Base-by-base conservation (phyloP, 2,113 vertebrate genomes). In the Microcebus jonahi region DNA sequence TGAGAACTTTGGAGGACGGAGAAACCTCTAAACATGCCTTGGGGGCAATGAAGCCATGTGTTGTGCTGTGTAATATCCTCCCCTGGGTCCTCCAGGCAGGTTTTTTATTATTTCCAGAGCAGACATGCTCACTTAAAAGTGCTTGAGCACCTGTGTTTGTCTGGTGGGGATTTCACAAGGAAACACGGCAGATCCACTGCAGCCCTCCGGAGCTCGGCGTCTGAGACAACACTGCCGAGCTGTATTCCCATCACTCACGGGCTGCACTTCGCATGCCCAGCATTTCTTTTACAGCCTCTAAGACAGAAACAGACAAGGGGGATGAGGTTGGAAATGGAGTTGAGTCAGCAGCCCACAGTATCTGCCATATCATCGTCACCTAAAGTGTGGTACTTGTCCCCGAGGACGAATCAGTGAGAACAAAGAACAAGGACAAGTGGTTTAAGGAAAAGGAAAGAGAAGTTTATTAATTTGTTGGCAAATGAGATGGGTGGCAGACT, bases 221-320 rank as follows among this genome's bases (percentile, higher is more conserved):
- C 15, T 4, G 31, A 45, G 68, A 3, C 11, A 34, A 20, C 31
- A 9, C 42, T 55, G 36, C 36, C 36, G 36, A 23, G 34, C 8
- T 63, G 10, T 11, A 8, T 0, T 0, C 21, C 14, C 53, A 2
- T 2, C 36, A 21, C 20, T 39, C 27, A 8, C 42, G 20, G 39
- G 17, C 18, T n/a, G 57, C 15, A 1, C 57, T 59, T 17, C 31
- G 34, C 79, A 12, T 0, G 18, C 3, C 68, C 50, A 48, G 18
- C 14, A 23, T 6, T 83, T 39, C 25, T 88, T 50, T 75, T 23
- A 13, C 1, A 75, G 75, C 39, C 25, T 50, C 18, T 34, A 25
- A 48, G 27, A 81, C 34, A 55, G 42, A 91, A 91, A 23, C 6
- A 70, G 61, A 68, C 17, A 39, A 20, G n/a, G 36, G 17, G 31